Conservation (phyloP, 2,113 vertebrate genomes). For the Mustelus asterias region DNA sequence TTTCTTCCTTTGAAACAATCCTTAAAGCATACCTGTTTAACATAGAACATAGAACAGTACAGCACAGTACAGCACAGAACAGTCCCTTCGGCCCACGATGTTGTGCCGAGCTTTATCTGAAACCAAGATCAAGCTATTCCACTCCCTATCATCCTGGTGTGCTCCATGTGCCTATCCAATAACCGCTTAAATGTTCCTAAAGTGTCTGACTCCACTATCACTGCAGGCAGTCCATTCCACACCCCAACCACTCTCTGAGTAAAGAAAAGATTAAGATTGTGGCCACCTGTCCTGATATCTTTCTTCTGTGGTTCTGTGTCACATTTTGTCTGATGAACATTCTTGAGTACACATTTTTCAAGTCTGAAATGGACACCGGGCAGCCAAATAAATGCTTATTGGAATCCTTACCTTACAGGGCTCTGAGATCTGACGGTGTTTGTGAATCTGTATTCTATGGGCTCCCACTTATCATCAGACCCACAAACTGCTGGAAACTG, state of each 20-base stretch:
- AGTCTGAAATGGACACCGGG: background rate
- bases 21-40: background rate
- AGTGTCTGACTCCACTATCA: too few relatives aligned
- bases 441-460: conserved; percentile 84
- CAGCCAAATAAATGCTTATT: background rate
- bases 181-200: too few relatives aligned
- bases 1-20: background rate
- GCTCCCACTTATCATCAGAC: conserved; percentile 73
- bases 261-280: background rate
- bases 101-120: too few relatives aligned
- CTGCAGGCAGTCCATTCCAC: too few relatives aligned
- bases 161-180: too few relatives aligned
- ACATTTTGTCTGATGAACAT: background rate
- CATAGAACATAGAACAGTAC: too few relatives aligned
- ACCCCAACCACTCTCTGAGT: too few relatives aligned
- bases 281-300: background rate
- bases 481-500: conserved; percentile 85
- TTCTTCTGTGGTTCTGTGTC: background rate
- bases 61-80: too few relatives aligned
- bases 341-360: background rate
- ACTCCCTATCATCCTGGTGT: too few relatives aligned
- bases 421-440: conserved; percentile 67
- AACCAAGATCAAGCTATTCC: too few relatives aligned
- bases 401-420: conserved; percentile 53
- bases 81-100: too few relatives aligned